A percentile compares a stretch with the other conserved stretches of the same genome.
phyloP scores from a whole-genome alignment of 2,888 invertebrate genomes.

The Coenonympha glycerion region DNA sequence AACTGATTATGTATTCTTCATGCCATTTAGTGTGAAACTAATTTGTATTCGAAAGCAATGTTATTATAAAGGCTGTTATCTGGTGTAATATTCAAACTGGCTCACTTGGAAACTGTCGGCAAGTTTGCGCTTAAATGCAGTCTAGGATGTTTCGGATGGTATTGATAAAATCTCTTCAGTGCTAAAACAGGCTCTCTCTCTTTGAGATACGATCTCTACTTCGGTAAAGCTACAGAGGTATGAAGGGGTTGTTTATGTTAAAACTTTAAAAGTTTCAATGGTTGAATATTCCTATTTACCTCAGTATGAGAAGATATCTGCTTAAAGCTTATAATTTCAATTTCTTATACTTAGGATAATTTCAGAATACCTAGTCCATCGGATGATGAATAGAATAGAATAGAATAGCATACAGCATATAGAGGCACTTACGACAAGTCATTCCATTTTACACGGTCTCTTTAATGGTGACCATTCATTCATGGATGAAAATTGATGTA shows the following conservation, averaged over 20 bases:
- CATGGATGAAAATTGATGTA: no score
- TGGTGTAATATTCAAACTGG: constrained; percentile 18
- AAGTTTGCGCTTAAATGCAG: constrained; percentile 24
- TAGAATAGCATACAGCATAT: no score
- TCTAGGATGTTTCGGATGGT: constrained; percentile 32
- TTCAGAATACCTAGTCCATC: no score
- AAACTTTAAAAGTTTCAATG: constrained; percentile 4
- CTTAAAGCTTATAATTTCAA: no score
- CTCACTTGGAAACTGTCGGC: constrained; percentile 14
- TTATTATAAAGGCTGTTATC: constrained; percentile 11
- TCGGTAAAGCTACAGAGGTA: background rate
- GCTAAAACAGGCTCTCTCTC: constrained; percentile 24
- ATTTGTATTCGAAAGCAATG: constrained; percentile 7
- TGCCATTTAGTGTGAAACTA: background rate
- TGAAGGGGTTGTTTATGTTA: constrained; percentile 3
- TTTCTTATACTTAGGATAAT: no score
- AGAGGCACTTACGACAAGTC: no score
- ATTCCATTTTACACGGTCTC: no score
- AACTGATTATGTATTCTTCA: no score
- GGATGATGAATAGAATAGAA: no score
- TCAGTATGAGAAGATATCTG: no score
- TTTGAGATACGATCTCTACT: constrained; percentile 24
- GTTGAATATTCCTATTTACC: background rate
- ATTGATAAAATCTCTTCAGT: constrained; percentile 32
- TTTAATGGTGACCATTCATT: no score